Evolutionary conservation across 2,797 vertebrate species (phyloP).

Genomic region (Arnoldichthys spilopterus): DNA sequence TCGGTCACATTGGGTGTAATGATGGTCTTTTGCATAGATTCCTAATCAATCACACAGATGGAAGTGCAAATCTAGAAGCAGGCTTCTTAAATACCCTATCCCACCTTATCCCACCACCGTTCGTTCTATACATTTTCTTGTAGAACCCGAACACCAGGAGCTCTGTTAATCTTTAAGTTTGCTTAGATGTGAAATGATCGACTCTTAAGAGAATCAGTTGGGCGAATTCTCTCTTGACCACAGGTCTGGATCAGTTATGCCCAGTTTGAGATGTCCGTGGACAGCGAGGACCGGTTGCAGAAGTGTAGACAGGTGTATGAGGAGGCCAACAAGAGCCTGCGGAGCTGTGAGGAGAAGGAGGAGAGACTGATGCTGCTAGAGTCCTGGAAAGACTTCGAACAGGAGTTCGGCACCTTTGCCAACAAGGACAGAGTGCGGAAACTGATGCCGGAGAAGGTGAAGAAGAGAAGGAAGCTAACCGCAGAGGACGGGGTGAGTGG

Average conservation of each 20-base stretch:
- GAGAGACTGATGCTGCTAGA: conserved; percentile 95
- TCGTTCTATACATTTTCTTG: too few relatives aligned
- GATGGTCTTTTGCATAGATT: too few relatives aligned
- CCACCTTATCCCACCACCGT: too few relatives aligned
- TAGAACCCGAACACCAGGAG: too few relatives aligned
- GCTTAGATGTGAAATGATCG: too few relatives aligned
- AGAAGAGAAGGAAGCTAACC: conserved; percentile 97
- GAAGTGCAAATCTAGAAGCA: too few relatives aligned
- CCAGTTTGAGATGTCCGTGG: conserved; percentile 92
- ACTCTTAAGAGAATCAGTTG: too few relatives aligned
- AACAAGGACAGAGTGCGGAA: conserved; percentile 85
- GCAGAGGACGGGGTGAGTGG: conserved; percentile 95
- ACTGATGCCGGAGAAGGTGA: conserved; percentile 96
- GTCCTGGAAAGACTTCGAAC: conserved; percentile 91
- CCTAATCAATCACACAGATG: too few relatives aligned
- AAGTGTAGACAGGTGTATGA: conserved; percentile 90
- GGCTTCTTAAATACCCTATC: too few relatives aligned
- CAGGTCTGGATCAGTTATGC: conserved; percentile 98
- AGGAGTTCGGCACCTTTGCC: conserved; percentile 82
- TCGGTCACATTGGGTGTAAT: too few relatives aligned
- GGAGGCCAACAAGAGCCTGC: conserved; percentile 93
- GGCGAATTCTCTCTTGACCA: not conserved
- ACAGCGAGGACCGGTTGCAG: conserved; percentile 76
- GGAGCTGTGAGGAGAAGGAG: conserved; percentile 96
- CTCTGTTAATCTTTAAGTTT: too few relatives aligned